Base-by-base conservation (phyloP, 2,113 vertebrate species). In the Sciurus niger region DNA sequence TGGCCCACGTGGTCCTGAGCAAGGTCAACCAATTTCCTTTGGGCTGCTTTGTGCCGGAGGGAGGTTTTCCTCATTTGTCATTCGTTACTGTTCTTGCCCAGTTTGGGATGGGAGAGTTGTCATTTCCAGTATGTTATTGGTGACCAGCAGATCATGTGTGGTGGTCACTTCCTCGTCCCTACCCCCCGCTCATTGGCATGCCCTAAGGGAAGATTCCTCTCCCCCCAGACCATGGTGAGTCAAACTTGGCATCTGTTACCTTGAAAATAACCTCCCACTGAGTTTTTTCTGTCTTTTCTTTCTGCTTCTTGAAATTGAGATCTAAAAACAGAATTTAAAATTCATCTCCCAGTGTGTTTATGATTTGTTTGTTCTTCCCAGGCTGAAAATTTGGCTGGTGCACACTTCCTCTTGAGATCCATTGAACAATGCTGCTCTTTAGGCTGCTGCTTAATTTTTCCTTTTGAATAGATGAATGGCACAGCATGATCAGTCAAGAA, bases 321-420 rank as follows among this genome's bases (percentile, higher is more conserved):
- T 92, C 53, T 94, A 92, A 79, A 86, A 96, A 43, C 82, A 77
- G 84, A 94, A 95, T 93, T 80, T 89, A 89, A 84, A 89, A 97
- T 53, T 84, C 70, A 84, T 80, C 67, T 60, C 72, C 67, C 37
- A 22, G 40, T 7, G 9, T 92, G 79, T 82, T 90, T 82, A 55
- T 88, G 80, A 77, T 48, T 46, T 79, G n/a, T 16, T 85, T 46
- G 37, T 40, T 92, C 72, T 74, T 72, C 22, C 43, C 53, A 8
- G 18, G 79, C 37, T 92, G 79, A 51, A 84, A 28, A n/a, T 32
- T 28, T 76, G 93, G 43, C 60, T 91, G 55, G 3, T 6, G 1
- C 10, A 40, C 18, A 8, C 34, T 80, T 88, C 72, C 60, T 88
- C 46, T 76, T 76, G 25, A 1, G 12, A 30, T 11, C 14, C 16